Conservation (phyloP, 2,113 vertebrate species). For the Ochotona princeps region DNA sequence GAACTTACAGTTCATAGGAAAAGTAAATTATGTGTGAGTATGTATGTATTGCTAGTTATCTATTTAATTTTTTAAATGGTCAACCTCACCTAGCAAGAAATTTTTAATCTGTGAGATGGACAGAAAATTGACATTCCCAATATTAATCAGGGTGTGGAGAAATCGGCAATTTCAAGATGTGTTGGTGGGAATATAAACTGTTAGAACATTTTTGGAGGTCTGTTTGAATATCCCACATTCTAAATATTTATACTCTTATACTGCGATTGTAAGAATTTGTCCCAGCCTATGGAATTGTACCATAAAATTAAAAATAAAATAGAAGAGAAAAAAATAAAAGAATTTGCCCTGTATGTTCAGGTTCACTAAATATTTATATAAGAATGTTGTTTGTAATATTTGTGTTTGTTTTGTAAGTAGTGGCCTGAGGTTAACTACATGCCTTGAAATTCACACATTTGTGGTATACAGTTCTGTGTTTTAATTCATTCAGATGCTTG, state of each 20-base stretch:
- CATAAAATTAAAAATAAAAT: no score
- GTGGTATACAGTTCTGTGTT: neutral
- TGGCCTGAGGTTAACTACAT: neutral
- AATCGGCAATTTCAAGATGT: neutral
- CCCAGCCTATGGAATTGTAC: no score
- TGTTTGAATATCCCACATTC: neutral
- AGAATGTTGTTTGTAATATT: neutral
- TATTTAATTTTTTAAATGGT: neutral
- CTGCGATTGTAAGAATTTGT: slow-evolving; percentile 4
- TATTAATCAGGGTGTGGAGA: neutral
- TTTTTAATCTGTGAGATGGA: neutral
- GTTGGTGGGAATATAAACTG: neutral
- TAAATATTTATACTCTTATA: neutral
- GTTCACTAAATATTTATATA: neutral
- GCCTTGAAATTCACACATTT: neutral
- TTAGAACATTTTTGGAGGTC: neutral
- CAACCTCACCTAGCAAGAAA: neutral
- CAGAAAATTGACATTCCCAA: neutral
- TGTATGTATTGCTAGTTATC: neutral
- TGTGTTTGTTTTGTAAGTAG: slow-evolving; percentile 10
- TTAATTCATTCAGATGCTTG: neutral
- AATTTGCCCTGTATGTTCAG: neutral
- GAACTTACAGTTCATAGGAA: neutral
- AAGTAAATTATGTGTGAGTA: neutral
- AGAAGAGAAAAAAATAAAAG: neutral